Evolutionary conservation across 2,888 invertebrate genomes (phyloP).

Genomic region (Caenorhabditis uteleia): DNA sequence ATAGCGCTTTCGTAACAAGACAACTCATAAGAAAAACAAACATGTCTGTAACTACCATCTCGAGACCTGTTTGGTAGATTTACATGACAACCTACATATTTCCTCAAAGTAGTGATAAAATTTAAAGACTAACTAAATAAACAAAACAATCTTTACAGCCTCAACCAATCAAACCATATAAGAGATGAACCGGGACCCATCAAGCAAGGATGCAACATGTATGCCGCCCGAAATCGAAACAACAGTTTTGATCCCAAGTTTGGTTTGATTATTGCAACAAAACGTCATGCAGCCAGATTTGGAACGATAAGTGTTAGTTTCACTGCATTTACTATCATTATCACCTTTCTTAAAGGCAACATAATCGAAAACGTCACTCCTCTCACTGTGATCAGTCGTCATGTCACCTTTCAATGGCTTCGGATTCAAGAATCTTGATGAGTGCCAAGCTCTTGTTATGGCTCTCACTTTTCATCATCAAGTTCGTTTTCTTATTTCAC

Average conservation of each 20-base stretch:
- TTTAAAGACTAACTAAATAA: too few relatives aligned
- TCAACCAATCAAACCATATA: constrained; percentile 6
- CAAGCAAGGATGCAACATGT: constrained; percentile 26
- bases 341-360: background rate
- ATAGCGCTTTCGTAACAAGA: too few relatives aligned
- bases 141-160: too few relatives aligned
- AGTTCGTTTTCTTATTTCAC: background rate
- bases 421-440: constrained; percentile 32
- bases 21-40: too few relatives aligned
- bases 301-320: background rate
- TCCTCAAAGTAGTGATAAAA: too few relatives aligned
- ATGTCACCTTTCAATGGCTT: constrained; percentile 47
- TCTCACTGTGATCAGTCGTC: constrained; percentile 45
- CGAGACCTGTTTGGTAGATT: too few relatives aligned
- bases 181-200: constrained; percentile 29
- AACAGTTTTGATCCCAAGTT: too few relatives aligned
- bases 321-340: too few relatives aligned
- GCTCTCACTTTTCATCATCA: constrained; percentile 44
- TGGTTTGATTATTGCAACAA: constrained; percentile 55
- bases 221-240: too few relatives aligned
- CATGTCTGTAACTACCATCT: too few relatives aligned
- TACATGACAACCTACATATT: too few relatives aligned
- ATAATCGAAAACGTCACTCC: constrained; percentile 45
- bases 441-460: constrained; percentile 42
- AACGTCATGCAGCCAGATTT: constrained; percentile 54